Conservation (phyloP, 2,888 invertebrate genomes). For the Eupelmus urozonus region DNA sequence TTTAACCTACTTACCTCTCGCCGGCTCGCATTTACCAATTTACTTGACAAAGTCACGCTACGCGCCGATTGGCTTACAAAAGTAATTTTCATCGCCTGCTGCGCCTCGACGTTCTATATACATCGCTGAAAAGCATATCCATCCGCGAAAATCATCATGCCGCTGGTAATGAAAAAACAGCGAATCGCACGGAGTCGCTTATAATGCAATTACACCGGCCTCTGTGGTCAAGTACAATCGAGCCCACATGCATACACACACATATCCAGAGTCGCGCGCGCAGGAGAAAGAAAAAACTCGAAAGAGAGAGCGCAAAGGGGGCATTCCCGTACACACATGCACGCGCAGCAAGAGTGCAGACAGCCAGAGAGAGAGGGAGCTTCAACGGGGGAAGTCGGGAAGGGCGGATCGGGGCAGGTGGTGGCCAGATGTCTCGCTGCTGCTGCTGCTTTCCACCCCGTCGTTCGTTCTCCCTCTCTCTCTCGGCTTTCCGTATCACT, state of each 20-base stretch:
- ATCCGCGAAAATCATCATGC: no score
- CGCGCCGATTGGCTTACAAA: background rate
- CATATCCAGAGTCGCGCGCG: background rate
- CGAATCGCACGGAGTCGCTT: constrained; percentile 23
- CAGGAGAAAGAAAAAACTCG: background rate
- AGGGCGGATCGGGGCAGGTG: constrained; percentile 72
- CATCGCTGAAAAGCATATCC: background rate
- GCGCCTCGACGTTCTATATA: background rate
- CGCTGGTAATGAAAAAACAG: background rate
- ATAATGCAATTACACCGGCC: constrained; percentile 49
- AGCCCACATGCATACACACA: background rate
- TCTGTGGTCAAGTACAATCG: constrained; percentile 62
- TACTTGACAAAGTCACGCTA: constrained; percentile 13
- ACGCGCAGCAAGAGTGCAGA: background rate
- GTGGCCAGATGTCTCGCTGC: constrained; percentile 76
- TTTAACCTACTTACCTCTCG: constrained; percentile 40
- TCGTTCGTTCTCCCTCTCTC: constrained; percentile 26
- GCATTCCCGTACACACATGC: background rate
- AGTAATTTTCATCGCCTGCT: background rate
- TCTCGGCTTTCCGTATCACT: constrained; percentile 43
- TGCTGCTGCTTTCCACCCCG: constrained; percentile 60
- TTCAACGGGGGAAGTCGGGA: constrained; percentile 65
- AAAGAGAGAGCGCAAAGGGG: background rate
- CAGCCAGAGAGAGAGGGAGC: constrained; percentile 56
- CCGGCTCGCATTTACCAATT: constrained; percentile 11